phyloP scores from a whole-genome alignment of 2,888 invertebrate genomes.

The Gari tellinella region DNA sequence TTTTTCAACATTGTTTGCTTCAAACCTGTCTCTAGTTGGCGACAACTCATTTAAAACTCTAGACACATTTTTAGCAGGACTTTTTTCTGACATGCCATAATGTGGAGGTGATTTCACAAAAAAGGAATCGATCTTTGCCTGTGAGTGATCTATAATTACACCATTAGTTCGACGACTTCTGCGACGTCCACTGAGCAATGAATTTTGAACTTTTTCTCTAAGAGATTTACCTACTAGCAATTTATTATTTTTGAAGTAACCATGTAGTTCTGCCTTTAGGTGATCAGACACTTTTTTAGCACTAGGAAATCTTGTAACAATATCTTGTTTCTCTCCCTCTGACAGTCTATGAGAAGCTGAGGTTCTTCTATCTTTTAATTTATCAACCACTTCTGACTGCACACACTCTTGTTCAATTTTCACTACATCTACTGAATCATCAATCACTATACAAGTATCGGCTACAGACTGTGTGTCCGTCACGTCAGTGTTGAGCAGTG shows the following conservation, averaged over 20 bases:
- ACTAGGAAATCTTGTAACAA: slow-evolving; percentile 42
- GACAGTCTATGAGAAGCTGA: slow-evolving; percentile 34
- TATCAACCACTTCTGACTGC: background rate
- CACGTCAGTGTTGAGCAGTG: background rate
- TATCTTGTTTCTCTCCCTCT: slow-evolving; percentile 46
- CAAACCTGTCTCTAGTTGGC: slow-evolving; percentile 63
- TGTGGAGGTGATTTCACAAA: slow-evolving; percentile 46
- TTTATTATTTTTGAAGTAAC: slow-evolving; percentile 63
- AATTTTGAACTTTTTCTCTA: slow-evolving; percentile 66
- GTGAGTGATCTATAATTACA: slow-evolving; percentile 51
- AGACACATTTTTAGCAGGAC: slow-evolving; percentile 51
- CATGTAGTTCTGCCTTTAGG: slow-evolving; percentile 61
- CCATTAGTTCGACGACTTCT: slow-evolving; percentile 59
- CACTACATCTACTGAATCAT: background rate
- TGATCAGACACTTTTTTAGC: slow-evolving; percentile 63
- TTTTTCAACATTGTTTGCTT: slow-evolving; percentile 57
- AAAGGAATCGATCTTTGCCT: slow-evolving; percentile 56
- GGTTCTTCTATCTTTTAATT: slow-evolving; percentile 24
- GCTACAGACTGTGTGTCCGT: no score
- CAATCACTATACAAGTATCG: background rate
- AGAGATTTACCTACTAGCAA: slow-evolving; percentile 63
- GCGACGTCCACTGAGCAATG: slow-evolving; percentile 59
- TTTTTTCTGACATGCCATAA: slow-evolving; percentile 48
- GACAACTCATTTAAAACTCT: slow-evolving; percentile 72
- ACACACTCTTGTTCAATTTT: slow-evolving; percentile 2